Conservation (phyloP, 2,113 vertebrate species). For the Takifugu flavidus region DNA sequence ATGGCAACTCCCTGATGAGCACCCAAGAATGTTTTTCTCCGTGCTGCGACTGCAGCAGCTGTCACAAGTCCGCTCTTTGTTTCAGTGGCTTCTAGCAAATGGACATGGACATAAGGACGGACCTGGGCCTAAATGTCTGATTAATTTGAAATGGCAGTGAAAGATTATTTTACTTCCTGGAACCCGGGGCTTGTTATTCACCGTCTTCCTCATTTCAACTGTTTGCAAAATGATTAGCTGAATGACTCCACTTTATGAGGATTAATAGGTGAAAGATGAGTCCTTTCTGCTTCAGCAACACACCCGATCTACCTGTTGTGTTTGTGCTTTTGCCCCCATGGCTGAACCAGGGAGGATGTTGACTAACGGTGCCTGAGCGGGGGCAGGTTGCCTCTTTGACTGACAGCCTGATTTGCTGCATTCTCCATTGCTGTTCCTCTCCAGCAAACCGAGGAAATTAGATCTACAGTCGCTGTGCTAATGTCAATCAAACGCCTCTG, state of each 20-base stretch:
- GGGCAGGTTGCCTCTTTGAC: conserved; percentile 52
- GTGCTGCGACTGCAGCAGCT: too few relatives aligned
- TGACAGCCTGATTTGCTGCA: conserved; percentile 61
- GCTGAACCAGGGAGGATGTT: conserved; percentile 6
- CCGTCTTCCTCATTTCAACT: conserved; percentile 10
- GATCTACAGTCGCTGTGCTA: conserved; percentile 54
- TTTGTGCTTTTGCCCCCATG: conserved; percentile 8
- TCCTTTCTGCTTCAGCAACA: conserved; percentile 42
- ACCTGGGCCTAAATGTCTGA: too few relatives aligned
- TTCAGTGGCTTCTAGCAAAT: too few relatives aligned
- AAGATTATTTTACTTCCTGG: neutral
- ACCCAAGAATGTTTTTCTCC: too few relatives aligned
- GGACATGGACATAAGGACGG: too few relatives aligned
- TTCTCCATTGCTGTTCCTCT: conserved; percentile 61
- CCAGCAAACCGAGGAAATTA: conserved; percentile 60
- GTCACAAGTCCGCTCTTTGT: too few relatives aligned
- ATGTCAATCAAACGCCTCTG: conserved; percentile 60
- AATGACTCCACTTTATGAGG: conserved; percentile 28
- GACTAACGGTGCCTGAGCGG: conserved; percentile 3
- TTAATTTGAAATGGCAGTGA: neutral
- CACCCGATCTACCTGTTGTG: conserved; percentile 38
- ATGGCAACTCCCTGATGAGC: too few relatives aligned
- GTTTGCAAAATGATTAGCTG: conserved; percentile 18
- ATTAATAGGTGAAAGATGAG: conserved; percentile 29
- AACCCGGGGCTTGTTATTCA: neutral